Evolutionary conservation across 2,888 invertebrate species (phyloP).

Genomic region (Lithodes maja): DNA sequence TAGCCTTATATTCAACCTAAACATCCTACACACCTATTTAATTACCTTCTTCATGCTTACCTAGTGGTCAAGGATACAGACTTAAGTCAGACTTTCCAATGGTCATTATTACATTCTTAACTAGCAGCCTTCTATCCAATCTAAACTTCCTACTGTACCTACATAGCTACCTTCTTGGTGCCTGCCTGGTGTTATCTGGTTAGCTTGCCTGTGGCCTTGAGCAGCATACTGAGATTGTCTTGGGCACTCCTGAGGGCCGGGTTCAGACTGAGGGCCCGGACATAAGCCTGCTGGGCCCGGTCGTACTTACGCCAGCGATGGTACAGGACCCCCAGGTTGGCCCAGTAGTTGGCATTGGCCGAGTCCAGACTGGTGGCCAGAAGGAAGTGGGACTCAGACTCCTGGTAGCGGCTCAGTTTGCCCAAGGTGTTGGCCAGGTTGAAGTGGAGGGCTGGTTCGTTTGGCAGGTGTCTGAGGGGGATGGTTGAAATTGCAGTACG

Average conservation of each 20-base stretch:
- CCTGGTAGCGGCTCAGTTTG: slow-evolving; percentile 84
- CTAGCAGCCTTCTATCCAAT: not conserved
- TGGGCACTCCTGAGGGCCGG: slow-evolving; percentile 64
- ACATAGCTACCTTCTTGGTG: not conserved
- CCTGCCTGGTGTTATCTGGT: slow-evolving; percentile 48
- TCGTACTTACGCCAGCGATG: slow-evolving; percentile 79
- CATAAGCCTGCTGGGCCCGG: slow-evolving; percentile 65
- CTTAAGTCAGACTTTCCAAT: too few relatives aligned
- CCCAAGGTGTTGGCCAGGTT: slow-evolving; percentile 92
- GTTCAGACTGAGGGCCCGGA: slow-evolving; percentile 64
- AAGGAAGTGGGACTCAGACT: slow-evolving; percentile 88
- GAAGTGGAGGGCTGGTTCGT: slow-evolving; percentile 87
- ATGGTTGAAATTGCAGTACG: too few relatives aligned
- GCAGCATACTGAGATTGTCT: slow-evolving; percentile 68
- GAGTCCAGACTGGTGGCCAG: slow-evolving; percentile 82
- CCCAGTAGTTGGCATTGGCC: slow-evolving; percentile 86
- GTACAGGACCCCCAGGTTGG: slow-evolving; percentile 94
- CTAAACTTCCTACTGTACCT: not conserved
- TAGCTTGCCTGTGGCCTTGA: slow-evolving; percentile 58
- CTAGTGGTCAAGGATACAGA: not conserved
- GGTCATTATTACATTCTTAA: not conserved
- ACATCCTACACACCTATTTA: not conserved
- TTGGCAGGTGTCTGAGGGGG: slow-evolving; percentile 80
- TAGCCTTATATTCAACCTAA: not conserved
- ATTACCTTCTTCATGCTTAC: not conserved